These are phyloP conservation scores for Pseudomyrmex gracilis DNA, from an alignment of 1,140 invertebrate species.

Conservation along the genomic window DNA sequence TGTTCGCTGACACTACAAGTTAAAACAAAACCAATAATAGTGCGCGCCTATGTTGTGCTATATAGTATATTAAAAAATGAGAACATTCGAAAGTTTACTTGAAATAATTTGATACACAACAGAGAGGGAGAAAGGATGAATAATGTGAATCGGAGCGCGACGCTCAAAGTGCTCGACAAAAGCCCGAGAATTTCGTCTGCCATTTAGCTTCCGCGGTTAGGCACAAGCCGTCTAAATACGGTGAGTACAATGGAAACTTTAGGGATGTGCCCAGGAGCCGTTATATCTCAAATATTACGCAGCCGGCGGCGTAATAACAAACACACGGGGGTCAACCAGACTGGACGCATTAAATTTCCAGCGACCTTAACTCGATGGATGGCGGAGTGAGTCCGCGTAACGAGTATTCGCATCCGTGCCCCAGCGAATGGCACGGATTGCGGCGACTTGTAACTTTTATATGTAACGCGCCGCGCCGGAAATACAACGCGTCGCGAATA, in stretches of 20 bases:
- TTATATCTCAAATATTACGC: conserved; percentile 50
- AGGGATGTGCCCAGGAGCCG: background rate
- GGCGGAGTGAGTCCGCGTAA: background rate
- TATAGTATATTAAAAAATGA: background rate
- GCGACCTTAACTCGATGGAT: background rate
- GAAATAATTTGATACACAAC: background rate
- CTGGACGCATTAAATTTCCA: conserved; percentile 57
- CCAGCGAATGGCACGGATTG: background rate
- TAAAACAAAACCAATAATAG: too few relatives aligned
- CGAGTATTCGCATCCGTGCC: background rate
- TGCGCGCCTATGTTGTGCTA: too few relatives aligned
- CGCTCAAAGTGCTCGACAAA: background rate
- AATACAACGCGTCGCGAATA: background rate
- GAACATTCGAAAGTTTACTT: background rate
- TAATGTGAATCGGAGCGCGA: conserved; percentile 4
- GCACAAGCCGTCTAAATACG: conserved; percentile 37
- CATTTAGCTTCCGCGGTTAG: conserved; percentile 27
- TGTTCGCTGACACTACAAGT: too few relatives aligned
- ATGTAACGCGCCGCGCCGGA: background rate
- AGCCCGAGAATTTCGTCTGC: conserved; percentile 34
- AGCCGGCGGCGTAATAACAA: conserved; percentile 44
- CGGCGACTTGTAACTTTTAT: background rate
- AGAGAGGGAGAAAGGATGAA: conserved; percentile 1
- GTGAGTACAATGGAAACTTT: conserved; percentile 51
- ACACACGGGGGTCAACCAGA: background rate